Evolutionary conservation across 2,797 vertebrate genomes (phyloP), one percentile per base, ranked within the genome.

Genomic region (Ptychadena robeensis): DNA sequence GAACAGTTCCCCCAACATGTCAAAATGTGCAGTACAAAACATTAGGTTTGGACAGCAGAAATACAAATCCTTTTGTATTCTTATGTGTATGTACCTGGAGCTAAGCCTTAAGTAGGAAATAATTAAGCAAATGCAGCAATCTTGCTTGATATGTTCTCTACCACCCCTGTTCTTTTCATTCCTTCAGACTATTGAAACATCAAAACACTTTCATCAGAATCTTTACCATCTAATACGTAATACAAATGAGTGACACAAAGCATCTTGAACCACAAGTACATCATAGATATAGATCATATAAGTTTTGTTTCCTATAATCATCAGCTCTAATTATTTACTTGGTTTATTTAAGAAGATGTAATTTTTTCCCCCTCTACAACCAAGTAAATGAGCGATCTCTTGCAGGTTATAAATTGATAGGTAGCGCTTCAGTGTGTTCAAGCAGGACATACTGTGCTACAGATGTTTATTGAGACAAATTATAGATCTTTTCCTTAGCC

Each of bases 391-490:
- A 63, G 73, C 37, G 2, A 25, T 2, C 10, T 7, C 18, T 69
- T 37, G n/a, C 10, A 40, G 35, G 15, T 35, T 14, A 48, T 30
- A 73, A 18, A 53, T 73, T 73, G 48, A 73, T 59, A 73, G 44
- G 48, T 25, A 57, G 44, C 57, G 2, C 22, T 34, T 73, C 34
- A 37, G n/a, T 35, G 38, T 44, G 38, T 22, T 15, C 25, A 68
- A 37, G 34, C 66, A 48, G 6, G 44, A 38, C 34, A n/a, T 38
- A 69, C 38, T 57, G 40, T 40, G 30, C 28, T 25, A 7, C 9
- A 73, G 18, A n/a, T n/a, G 12, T 73, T 57, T 32, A 10, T 25
- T n/a, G 22, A 73, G 71, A 5, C 18, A 73, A 73, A 73, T 73
- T 57, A 59, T 34, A 73, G 71, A 32, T 59, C 48, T 73, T 73